phyloP scores from a whole-genome alignment of 2,888 invertebrate genomes.

The Watsonalla binaria region DNA sequence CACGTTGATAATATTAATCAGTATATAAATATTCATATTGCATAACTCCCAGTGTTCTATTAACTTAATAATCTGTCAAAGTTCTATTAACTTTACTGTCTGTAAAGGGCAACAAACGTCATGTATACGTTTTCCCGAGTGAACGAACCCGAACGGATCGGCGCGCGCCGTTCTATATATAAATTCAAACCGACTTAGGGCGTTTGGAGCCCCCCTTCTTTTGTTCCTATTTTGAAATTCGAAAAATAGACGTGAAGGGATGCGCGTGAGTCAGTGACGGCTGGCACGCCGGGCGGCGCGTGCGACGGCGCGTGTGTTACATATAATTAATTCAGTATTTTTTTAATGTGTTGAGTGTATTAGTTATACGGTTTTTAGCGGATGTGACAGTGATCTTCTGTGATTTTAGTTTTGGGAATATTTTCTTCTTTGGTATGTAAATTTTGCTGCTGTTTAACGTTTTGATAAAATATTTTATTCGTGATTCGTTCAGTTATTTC shows the following conservation, averaged over 20 bases:
- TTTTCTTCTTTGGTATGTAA: not conserved
- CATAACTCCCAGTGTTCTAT: no score
- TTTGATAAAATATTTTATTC: no score
- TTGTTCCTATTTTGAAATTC: slow-evolving; percentile 75
- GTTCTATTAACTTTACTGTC: no score
- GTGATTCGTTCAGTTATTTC: no score
- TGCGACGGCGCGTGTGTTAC: slow-evolving; percentile 45
- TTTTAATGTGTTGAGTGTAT: slow-evolving; percentile 35
- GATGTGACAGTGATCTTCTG: slow-evolving; percentile 1
- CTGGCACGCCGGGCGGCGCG: slow-evolving; percentile 55
- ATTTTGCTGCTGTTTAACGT: no score
- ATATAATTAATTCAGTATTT: slow-evolving; percentile 14
- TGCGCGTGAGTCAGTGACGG: slow-evolving; percentile 72
- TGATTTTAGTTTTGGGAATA: not conserved
- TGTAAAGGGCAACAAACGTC: slow-evolving; percentile 23
- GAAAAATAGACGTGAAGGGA: slow-evolving; percentile 70
- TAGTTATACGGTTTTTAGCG: slow-evolving; percentile 1
- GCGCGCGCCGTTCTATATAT: slow-evolving; percentile 63
- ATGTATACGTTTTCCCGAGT: slow-evolving; percentile 50
- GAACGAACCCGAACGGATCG: slow-evolving; percentile 62
- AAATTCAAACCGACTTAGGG: slow-evolving; percentile 55
- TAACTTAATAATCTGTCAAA: no score
- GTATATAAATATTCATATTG: no score
- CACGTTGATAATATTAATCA: no score
- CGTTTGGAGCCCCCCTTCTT: slow-evolving; percentile 73